Conservation (phyloP, 2,888 invertebrate genomes). For the Xylota segnis region DNA sequence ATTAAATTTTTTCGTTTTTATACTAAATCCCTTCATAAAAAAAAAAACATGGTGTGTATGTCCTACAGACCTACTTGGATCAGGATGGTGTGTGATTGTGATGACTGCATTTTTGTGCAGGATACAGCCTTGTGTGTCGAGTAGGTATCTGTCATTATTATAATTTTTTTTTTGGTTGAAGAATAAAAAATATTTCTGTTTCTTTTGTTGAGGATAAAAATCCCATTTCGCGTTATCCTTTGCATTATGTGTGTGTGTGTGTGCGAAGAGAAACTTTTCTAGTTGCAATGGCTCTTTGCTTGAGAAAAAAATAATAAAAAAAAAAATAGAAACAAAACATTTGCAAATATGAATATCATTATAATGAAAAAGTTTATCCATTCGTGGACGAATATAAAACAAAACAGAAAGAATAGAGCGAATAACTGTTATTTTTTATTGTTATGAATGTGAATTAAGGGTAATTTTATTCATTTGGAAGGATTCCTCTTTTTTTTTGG, state of each 20-base stretch:
- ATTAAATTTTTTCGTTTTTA: slow-evolving; percentile 61
- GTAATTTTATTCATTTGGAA: slow-evolving; percentile 56
- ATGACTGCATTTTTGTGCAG: slow-evolving; percentile 49
- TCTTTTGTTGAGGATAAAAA: slow-evolving; percentile 16
- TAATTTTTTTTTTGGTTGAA: slow-evolving; percentile 10
- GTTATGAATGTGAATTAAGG: slow-evolving; percentile 54
- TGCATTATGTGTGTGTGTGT: slow-evolving; percentile 20
- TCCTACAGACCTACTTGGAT: slow-evolving; percentile 65
- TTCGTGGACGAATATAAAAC: slow-evolving; percentile 4
- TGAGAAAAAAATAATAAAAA: background rate
- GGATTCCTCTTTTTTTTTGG: slow-evolving; percentile 9
- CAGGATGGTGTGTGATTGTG: slow-evolving; percentile 53
- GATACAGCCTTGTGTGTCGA: slow-evolving; percentile 13
- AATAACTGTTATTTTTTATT: slow-evolving; percentile 49
- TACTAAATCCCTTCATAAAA: slow-evolving; percentile 49
- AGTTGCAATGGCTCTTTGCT: slow-evolving; percentile 28
- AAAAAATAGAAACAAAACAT: slow-evolving; percentile 37
- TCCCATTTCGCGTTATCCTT: slow-evolving; percentile 37
- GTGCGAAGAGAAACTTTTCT: slow-evolving; percentile 19
- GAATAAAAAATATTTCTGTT: background rate
- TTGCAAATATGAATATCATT: slow-evolving; percentile 58
- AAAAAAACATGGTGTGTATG: slow-evolving; percentile 18
- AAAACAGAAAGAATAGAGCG: slow-evolving; percentile 20
- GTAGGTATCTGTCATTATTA: slow-evolving; percentile 45
- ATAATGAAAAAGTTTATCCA: slow-evolving; percentile 37